phyloP scores from a whole-genome alignment of 2,797 vertebrate genomes.

The Babyrousa celebensis region DNA sequence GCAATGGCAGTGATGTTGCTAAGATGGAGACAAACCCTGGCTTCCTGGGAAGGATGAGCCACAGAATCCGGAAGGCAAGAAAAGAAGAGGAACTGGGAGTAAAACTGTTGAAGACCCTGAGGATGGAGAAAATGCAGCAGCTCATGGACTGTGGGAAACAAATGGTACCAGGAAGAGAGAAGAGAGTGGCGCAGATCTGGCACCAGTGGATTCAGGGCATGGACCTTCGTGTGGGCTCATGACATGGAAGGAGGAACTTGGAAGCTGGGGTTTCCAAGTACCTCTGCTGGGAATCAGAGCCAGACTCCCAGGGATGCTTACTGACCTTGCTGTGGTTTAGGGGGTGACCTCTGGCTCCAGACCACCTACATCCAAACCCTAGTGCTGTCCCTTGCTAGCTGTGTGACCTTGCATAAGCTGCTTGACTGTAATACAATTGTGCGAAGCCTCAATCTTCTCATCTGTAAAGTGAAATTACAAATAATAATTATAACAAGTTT shows the following conservation, averaged over 20 bases:
- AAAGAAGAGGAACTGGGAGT: neutral
- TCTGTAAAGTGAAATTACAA: neutral
- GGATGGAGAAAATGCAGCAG: neutral
- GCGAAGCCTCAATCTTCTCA: constrained; percentile 3
- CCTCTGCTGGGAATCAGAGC: neutral
- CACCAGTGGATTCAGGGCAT: neutral
- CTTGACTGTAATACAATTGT: neutral
- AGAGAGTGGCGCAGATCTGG: neutral
- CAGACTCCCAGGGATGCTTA: neutral
- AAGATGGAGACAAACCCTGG: neutral
- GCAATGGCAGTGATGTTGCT: neutral
- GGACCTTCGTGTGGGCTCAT: neutral
- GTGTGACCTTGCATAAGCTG: neutral
- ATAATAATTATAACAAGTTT: neutral
- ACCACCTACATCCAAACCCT: neutral
- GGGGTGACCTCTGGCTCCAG: neutral
- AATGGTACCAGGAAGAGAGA: neutral
- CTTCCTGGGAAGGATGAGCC: neutral
- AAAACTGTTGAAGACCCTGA: neutral
- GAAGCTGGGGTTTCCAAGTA: neutral
- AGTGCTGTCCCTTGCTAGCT: neutral
- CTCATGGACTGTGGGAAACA: neutral
- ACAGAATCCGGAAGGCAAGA: neutral
- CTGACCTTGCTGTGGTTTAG: neutral
- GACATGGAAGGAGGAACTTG: neutral